phyloP scores from a whole-genome alignment of 2,888 invertebrate species.

The Autographa pulchrina region DNA sequence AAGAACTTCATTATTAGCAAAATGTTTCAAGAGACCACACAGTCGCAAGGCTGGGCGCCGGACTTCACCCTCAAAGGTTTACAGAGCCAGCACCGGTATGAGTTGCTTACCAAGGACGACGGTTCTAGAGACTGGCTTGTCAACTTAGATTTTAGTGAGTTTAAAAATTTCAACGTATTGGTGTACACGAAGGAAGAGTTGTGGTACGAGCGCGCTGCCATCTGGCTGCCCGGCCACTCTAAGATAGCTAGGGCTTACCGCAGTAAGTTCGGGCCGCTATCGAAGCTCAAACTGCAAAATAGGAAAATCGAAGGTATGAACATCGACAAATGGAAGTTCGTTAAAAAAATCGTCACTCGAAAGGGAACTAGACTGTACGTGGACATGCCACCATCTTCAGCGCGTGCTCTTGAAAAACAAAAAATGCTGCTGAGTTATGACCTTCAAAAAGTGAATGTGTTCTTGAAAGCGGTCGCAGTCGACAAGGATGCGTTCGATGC shows the following conservation, averaged over 20 bases:
- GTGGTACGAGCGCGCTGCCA: slow-evolving; percentile 83
- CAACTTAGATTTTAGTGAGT: slow-evolving; percentile 74
- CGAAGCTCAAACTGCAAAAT: slow-evolving; percentile 81
- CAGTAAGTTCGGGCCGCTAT: slow-evolving; percentile 74
- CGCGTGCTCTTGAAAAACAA: slow-evolving; percentile 75
- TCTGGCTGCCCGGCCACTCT: slow-evolving; percentile 84
- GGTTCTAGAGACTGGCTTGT: slow-evolving; percentile 78
- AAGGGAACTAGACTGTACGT: slow-evolving; percentile 83
- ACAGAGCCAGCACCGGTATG: slow-evolving; percentile 75
- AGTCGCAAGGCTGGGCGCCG: slow-evolving; percentile 73
- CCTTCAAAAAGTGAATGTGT: slow-evolving; percentile 81
- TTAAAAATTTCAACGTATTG: slow-evolving; percentile 73
- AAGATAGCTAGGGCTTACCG: slow-evolving; percentile 48
- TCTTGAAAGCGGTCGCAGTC: slow-evolving; percentile 79
- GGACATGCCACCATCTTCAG: slow-evolving; percentile 82
- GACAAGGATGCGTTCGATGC: slow-evolving; percentile 81
- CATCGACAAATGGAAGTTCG: slow-evolving; percentile 82
- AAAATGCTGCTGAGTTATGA: slow-evolving; percentile 83
- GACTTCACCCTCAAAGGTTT: slow-evolving; percentile 78
- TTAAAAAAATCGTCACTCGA: slow-evolving; percentile 76
- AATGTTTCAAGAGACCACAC: slow-evolving; percentile 71
- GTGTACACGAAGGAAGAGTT: slow-evolving; percentile 82
- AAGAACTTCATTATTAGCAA: slow-evolving; percentile 75
- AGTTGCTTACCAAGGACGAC: slow-evolving; percentile 74
- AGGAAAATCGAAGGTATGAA: slow-evolving; percentile 70